Evolutionary conservation across 1,140 invertebrate genomes (phyloP).

Genomic region (Lycorma delicatula): DNA sequence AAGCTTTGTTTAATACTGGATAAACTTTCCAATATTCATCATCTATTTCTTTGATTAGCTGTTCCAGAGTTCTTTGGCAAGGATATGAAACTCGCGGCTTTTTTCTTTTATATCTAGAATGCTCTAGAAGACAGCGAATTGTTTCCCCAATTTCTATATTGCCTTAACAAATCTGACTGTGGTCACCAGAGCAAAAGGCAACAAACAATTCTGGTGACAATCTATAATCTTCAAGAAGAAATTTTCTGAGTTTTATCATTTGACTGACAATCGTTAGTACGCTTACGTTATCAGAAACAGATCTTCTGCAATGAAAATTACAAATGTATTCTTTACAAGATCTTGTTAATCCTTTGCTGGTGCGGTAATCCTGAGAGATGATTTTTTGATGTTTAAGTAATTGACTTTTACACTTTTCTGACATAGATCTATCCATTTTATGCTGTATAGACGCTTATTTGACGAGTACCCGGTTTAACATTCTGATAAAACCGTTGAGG

Average conservation of each 20-base stretch:
- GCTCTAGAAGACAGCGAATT: conserved; percentile 93
- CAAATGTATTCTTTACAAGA: conserved; percentile 88
- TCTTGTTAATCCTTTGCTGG: conserved; percentile 77
- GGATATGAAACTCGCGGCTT: conserved; percentile 50
- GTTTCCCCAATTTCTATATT: conserved; percentile 76
- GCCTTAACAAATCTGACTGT: conserved; percentile 54
- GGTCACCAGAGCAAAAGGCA: conserved; percentile 77
- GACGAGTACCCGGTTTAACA: conserved; percentile 58
- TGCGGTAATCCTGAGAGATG: conserved; percentile 83
- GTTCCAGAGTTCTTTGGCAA: conserved; percentile 61
- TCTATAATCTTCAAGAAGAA: conserved; percentile 87
- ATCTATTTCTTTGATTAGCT: conserved; percentile 74
- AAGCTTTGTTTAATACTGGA: conserved; percentile 76
- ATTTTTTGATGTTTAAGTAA: conserved; percentile 76
- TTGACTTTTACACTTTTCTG: conserved; percentile 65
- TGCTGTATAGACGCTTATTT: conserved; percentile 89
- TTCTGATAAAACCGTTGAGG: conserved; percentile 60
- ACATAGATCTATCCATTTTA: conserved; percentile 52
- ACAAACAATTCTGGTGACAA: conserved; percentile 90
- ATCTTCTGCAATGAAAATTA: conserved; percentile 63
- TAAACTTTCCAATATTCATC: conserved; percentile 89
- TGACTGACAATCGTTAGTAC: conserved; percentile 64
- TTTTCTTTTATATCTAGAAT: conserved; percentile 56
- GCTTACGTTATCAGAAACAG: conserved; percentile 62
- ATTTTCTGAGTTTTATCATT: conserved; percentile 84